Percentiles rank a stretch among this genome's conserved stretches.
These are phyloP conservation scores for Rhinichthys klamathensis DNA, from an alignment of 2,113 vertebrate genomes.

Conservation along the genomic window DNA sequence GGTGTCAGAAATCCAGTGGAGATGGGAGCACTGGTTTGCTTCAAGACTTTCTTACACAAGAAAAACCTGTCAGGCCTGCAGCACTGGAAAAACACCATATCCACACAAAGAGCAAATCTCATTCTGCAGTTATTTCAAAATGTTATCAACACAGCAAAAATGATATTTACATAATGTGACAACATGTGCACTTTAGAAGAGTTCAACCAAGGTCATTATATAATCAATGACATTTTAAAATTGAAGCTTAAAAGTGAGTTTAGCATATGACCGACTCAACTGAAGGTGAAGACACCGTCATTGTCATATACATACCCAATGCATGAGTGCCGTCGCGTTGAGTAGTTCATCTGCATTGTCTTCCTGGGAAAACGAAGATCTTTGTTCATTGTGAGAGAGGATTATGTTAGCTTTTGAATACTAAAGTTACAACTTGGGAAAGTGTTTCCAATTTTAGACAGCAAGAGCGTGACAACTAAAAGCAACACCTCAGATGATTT, in stretches of 20 bases:
- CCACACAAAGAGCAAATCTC: not conserved
- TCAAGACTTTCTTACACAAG: not conserved
- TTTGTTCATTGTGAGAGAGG: slow-evolving; percentile 73
- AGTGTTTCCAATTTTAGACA: not conserved
- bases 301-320: slow-evolving; percentile 73
- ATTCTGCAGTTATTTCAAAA: not conserved
- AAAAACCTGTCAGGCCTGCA: not conserved
- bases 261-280: not conserved
- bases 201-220: not conserved
- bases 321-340: slow-evolving; percentile 81
- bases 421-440: not conserved
- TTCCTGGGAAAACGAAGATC: slow-evolving; percentile 73
- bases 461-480: not conserved
- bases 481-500: slow-evolving; percentile 33
- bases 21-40: slow-evolving; percentile 3
- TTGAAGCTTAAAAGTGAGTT: not conserved
- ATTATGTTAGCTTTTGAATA: not conserved
- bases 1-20: slow-evolving; percentile 2
- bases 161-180: not conserved
- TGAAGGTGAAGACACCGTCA: not conserved
- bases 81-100: not conserved
- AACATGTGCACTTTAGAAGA: not conserved
- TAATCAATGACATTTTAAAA: not conserved
- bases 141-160: not conserved
- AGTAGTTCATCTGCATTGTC: slow-evolving; percentile 72